These are phyloP conservation scores for Microcebus murinus DNA, from an alignment of 2,113 vertebrate species.

Conservation along the genomic window DNA sequence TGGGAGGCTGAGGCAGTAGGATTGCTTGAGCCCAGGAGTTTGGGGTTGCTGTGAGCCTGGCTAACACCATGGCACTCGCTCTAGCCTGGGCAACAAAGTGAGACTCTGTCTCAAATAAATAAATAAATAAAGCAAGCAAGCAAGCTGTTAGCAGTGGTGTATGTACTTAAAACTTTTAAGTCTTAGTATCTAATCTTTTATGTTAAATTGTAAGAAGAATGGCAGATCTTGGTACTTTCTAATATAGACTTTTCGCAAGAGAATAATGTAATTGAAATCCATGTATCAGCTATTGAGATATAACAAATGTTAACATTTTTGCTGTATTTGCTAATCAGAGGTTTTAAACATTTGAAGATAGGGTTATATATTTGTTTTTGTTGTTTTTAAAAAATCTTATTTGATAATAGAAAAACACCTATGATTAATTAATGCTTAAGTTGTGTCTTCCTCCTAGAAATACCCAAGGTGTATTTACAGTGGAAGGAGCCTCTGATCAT, in stretches of 20 bases:
- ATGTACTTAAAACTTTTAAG: not conserved
- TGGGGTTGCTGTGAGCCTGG: too few relatives aligned
- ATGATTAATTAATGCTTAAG: not conserved
- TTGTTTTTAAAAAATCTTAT: not conserved
- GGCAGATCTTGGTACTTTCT: not conserved
- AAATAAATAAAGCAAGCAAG: too few relatives aligned
- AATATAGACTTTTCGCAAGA: not conserved
- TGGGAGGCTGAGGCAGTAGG: too few relatives aligned
- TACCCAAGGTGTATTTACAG: not conserved
- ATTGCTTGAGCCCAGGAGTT: too few relatives aligned
- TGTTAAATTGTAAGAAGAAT: slow-evolving; percentile 20
- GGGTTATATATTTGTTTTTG: not conserved
- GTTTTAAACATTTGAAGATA: slow-evolving; percentile 44
- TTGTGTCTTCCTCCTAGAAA: not conserved
- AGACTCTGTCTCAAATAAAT: too few relatives aligned
- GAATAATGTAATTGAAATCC: not conserved
- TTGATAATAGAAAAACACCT: slow-evolving; percentile 2
- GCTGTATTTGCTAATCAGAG: not conserved
- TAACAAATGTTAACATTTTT: not conserved
- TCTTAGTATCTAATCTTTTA: not conserved
- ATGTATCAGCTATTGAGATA: not conserved
- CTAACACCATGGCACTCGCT: too few relatives aligned
- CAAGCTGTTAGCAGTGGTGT: not conserved
- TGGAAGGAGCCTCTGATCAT: not conserved
- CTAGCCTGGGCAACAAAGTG: too few relatives aligned